phyloP scores from a whole-genome alignment of 2,888 invertebrate species.

The Hemaris fuciformis region DNA sequence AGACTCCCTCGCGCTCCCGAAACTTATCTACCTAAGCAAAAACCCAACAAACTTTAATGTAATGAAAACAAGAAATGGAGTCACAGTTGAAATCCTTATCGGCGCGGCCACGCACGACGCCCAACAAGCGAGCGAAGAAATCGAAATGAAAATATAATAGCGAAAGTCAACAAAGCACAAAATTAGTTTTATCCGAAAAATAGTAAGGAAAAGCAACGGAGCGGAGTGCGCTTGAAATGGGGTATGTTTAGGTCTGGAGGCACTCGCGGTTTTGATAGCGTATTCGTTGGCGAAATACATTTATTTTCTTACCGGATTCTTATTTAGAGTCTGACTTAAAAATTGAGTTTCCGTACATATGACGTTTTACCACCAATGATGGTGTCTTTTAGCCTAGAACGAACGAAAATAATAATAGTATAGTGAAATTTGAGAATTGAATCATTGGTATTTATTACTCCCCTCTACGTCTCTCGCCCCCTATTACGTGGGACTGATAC shows the following conservation, averaged over 20 bases:
- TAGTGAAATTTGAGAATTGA: no score
- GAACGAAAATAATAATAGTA: no score
- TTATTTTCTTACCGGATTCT: no score
- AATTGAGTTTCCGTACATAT: no score
- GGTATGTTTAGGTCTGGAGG: conserved; percentile 11
- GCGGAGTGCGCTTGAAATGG: conserved; percentile 51
- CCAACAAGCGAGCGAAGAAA: conserved; percentile 34
- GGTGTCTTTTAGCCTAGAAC: no score
- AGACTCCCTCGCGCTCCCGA: no score
- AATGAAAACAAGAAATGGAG: conserved; percentile 41
- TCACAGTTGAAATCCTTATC: conserved; percentile 43
- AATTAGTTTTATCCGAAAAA: conserved; percentile 74
- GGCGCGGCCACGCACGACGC: conserved; percentile 35
- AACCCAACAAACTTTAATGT: conserved; percentile 19
- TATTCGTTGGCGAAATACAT: background rate
- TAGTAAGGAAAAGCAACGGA: conserved; percentile 58
- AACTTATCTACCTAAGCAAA: background rate
- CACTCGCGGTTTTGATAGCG: background rate
- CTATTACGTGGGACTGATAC: no score
- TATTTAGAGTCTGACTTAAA: no score
- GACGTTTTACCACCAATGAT: no score
- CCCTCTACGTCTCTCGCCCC: no score
- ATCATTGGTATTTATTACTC: no score
- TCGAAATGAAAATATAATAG: conserved; percentile 69
- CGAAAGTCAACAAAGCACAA: conserved; percentile 74